Conservation (phyloP, 2,113 vertebrate species). For the Melanostigma gelatinosum region DNA sequence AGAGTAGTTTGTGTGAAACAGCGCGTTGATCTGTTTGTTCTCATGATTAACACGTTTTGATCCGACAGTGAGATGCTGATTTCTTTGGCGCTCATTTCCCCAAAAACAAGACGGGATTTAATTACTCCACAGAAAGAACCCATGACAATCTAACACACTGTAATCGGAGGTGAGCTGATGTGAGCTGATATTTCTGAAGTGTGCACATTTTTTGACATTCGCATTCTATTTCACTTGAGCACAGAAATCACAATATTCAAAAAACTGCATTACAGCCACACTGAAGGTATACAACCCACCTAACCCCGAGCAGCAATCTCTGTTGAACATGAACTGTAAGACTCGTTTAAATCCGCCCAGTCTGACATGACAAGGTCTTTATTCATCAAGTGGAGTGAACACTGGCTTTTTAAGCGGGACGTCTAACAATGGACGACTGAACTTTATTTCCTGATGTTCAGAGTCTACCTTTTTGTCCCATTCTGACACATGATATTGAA, state of each 20-base stretch:
- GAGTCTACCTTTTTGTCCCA: slow-evolving; percentile 70
- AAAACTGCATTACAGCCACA: slow-evolving; percentile 31
- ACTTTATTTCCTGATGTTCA: slow-evolving; percentile 59
- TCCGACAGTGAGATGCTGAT: not conserved
- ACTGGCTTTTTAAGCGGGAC: slow-evolving; percentile 57
- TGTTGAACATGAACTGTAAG: slow-evolving; percentile 16
- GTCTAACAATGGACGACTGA: slow-evolving; percentile 50
- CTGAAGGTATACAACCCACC: not conserved
- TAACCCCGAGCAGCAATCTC: slow-evolving; percentile 4
- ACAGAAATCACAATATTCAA: not conserved
- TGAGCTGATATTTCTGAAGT: slow-evolving; percentile 16
- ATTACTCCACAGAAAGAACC: slow-evolving; percentile 26
- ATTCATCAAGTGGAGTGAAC: slow-evolving; percentile 47
- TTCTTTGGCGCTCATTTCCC: slow-evolving; percentile 1
- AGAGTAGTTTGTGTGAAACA: slow-evolving; percentile 6
- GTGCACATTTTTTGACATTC: slow-evolving; percentile 18
- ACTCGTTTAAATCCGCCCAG: slow-evolving; percentile 13
- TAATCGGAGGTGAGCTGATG: slow-evolving; percentile 33
- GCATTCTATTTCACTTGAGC: slow-evolving; percentile 18
- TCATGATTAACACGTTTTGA: not conserved
- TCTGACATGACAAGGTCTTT: slow-evolving; percentile 51
- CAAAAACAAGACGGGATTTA: slow-evolving; percentile 6
- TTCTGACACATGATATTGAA: slow-evolving; percentile 69
- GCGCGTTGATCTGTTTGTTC: not conserved
- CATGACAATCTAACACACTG: slow-evolving; percentile 49